Evolutionary conservation across 2,888 invertebrate species (phyloP).

Genomic region (Cantharis rufa): DNA sequence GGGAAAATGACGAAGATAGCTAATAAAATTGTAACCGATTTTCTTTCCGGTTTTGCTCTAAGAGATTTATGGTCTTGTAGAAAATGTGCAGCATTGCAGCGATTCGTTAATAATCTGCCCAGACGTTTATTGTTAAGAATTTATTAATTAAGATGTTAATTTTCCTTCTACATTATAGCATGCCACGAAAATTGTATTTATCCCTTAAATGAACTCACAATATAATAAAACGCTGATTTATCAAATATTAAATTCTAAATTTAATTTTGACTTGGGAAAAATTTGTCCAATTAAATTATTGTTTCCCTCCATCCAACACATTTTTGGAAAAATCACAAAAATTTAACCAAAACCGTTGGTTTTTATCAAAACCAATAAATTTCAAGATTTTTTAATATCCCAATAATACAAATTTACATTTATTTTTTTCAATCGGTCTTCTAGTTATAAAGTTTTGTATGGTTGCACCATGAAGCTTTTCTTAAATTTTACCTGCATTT

Average conservation of each 20-base stretch:
- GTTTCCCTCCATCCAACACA: not conserved
- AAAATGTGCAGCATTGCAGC: slow-evolving; percentile 38
- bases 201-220: slow-evolving; percentile 2
- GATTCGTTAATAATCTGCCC: slow-evolving; percentile 40
- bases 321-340: not conserved
- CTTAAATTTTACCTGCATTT: too few species aligned
- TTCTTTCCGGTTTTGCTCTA: slow-evolving; percentile 34
- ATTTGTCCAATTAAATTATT: not conserved
- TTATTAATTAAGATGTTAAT: slow-evolving; percentile 38
- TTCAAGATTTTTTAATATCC: too few species aligned
- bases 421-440: too few species aligned
- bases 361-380: too few species aligned
- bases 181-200: slow-evolving; percentile 8
- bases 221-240: slow-evolving; percentile 2
- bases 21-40: slow-evolving; percentile 33
- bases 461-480: too few species aligned
- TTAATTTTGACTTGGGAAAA: not conserved
- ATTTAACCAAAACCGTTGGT: too few species aligned
- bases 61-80: slow-evolving; percentile 38
- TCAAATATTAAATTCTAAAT: not conserved
- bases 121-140: slow-evolving; percentile 39
- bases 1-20: slow-evolving; percentile 29
- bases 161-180: slow-evolving; percentile 19
- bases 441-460: too few species aligned
- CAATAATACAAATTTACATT: too few species aligned